Evolutionary conservation across 30 jellyfish, hydroid and myxozoan genomes (phyloP).

Genomic region (Mastigias papua): DNA sequence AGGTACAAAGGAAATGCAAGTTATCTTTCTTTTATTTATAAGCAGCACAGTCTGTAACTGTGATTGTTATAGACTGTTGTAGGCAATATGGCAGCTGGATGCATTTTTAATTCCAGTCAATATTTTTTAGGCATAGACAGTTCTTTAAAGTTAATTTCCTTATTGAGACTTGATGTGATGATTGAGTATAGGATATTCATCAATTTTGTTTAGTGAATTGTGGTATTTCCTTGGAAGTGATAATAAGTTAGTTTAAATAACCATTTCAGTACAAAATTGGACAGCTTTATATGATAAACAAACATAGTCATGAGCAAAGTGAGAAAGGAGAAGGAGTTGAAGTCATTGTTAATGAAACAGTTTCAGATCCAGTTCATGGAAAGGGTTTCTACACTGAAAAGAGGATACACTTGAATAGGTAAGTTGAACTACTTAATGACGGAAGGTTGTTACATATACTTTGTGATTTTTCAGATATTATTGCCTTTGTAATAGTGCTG

Average conservation of each 20-base stretch:
- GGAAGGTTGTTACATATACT: no score
- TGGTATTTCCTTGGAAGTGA: not conserved
- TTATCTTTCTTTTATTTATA: no score
- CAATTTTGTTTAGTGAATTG: no score
- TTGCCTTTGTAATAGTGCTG: no score
- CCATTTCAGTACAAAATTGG: constrained; percentile 93
- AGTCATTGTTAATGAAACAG: constrained; percentile 86
- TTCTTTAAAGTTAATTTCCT: not conserved
- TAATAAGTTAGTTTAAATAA: not conserved
- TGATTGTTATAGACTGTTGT: not conserved
- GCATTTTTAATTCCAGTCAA: no score
- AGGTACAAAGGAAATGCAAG: no score
- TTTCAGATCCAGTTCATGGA: constrained; percentile 83
- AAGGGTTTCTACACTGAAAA: constrained; percentile 95
- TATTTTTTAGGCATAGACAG: no score
- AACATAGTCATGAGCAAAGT: constrained; percentile 99
- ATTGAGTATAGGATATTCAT: not conserved
- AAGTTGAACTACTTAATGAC: not conserved
- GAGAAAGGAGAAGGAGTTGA: constrained; percentile 99
- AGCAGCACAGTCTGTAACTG: no score
- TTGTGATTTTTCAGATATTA: no score
- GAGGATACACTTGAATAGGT: constrained; percentile 95
- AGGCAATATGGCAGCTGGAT: not conserved
- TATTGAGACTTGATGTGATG: not conserved
- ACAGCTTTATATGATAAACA: constrained; percentile 96